Percentiles rank a stretch among this genome's conserved stretches.
phyloP scores from a whole-genome alignment of 2,113 vertebrate genomes.

The Urocynchramus pylzowi region DNA sequence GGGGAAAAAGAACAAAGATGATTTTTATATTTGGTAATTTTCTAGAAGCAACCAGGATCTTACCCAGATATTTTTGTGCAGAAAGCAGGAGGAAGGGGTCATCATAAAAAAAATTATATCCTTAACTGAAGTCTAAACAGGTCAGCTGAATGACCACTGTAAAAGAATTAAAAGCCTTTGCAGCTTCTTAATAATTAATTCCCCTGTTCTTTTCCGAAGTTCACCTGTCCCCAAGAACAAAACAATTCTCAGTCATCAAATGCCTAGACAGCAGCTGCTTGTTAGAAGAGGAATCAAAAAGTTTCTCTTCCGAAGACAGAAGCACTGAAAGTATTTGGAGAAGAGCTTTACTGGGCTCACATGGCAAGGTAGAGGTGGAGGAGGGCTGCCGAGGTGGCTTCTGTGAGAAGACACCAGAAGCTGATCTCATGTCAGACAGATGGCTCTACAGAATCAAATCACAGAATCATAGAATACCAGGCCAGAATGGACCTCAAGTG shows the following conservation, averaged over 20 bases:
- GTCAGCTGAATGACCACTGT: background rate
- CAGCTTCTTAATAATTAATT: background rate
- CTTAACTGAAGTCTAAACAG: background rate
- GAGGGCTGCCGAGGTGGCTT: background rate
- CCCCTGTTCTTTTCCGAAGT: background rate
- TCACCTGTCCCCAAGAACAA: background rate
- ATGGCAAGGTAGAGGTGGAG: accelerated
- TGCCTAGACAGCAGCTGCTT: background rate
- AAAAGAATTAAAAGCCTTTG: background rate
- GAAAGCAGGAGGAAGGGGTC: background rate
- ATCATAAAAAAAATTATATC: background rate
- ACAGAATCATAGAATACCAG: background rate
- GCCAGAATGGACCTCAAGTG: background rate
- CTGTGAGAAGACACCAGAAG: background rate
- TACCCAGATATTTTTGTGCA: background rate
- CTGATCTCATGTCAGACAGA: background rate
- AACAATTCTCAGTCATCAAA: background rate
- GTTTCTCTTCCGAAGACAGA: background rate
- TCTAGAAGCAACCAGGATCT: background rate
- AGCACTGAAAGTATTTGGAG: background rate
- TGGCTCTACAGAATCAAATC: background rate
- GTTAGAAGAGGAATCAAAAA: background rate
- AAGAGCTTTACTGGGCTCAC: background rate
- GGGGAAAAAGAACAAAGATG: background rate
- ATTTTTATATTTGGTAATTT: background rate